Base-by-base conservation (phyloP, 2,888 invertebrate genomes). In the Uloborus plumipes region DNA sequence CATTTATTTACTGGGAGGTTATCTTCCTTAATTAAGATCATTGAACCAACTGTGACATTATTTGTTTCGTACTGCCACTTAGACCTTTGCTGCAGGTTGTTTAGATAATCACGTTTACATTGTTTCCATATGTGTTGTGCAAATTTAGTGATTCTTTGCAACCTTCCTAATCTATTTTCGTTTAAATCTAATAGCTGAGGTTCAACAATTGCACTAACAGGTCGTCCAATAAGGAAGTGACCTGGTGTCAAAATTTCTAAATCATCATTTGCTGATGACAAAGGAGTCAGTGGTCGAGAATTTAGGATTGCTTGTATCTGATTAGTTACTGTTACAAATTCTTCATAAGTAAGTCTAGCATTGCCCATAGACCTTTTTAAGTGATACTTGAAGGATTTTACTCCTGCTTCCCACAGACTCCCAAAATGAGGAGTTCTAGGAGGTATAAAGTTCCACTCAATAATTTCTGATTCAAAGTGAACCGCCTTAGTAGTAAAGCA, bases 1-100 rank as follows among this genome's bases (percentile, higher is more conserved):
- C 18, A 59, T 59, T 59, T 59, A 59, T 59, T 59, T 20, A 59
- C 22, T n/a, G 59, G 59, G 22, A 59, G 59, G 18, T 59, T 59
- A 20, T 59, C 59, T 59, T 59, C 59, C 11, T 59, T 59, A 59
- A 59, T 59, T 20, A 15, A 59, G 22, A 59, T 18, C 22, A 11
- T 20, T 2, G 18, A 18, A n/a, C 20, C 59, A 26, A 26, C 26
- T 26, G 26, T 59, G 6, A 20, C 59, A 18, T 22, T 59, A 9
- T 59, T 20, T 22, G 18, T 59, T 59, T 59, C 59, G 9, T 9
- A 11, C 18, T 59, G 59, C 59, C 59, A 4, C 22, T 59, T 59
- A 6, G 18, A 14, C 18, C 59, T 59, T 59, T 18, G 13, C 18
- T 59, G 16, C 20, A 59, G 18, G 18, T 59, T 59, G 20, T 22